A percentile compares a stretch with the other conserved stretches of the same genome.
Conservation (phyloP, 1,140 invertebrate genomes). For the Helicorthomorpha holstii region DNA sequence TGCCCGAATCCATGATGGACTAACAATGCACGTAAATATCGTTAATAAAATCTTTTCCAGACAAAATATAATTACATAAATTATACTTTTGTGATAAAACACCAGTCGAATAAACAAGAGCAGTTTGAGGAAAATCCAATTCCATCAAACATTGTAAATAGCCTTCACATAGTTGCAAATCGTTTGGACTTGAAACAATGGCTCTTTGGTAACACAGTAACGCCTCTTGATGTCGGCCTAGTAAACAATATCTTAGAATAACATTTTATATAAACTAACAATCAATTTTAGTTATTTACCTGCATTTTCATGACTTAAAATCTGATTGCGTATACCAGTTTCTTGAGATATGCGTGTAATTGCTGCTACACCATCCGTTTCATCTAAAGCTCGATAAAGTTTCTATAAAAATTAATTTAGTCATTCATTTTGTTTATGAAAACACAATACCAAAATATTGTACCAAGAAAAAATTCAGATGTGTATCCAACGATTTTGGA, state of each 20-base stretch:
- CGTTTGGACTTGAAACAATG: constrained; percentile 21
- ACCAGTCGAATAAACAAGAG: constrained; percentile 26
- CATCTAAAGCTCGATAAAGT: constrained; percentile 36
- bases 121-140: constrained; percentile 32
- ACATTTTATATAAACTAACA: background rate
- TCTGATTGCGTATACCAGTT: constrained; percentile 30
- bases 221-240: constrained; percentile 32
- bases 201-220: constrained; percentile 36
- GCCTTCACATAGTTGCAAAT: constrained; percentile 26
- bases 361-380: constrained; percentile 38
- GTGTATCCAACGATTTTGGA: constrained; percentile 21
- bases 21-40: constrained; percentile 2
- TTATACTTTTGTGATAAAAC: constrained; percentile 23
- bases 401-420: constrained; percentile 23
- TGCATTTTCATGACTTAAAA: constrained; percentile 31
- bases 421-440: constrained; percentile 3
- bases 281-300: constrained; percentile 20
- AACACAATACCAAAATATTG: background rate
- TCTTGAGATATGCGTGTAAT: constrained; percentile 27
- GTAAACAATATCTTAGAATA: background rate
- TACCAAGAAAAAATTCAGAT: constrained; percentile 31
- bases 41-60: background rate
- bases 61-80: background rate
- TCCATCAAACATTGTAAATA: constrained; percentile 32
- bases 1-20: constrained; percentile 22